A percentile compares a stretch with the other conserved stretches of the same genome.
phyloP scores from a whole-genome alignment of 2,113 vertebrate genomes.

The Antechinus flavipes region DNA sequence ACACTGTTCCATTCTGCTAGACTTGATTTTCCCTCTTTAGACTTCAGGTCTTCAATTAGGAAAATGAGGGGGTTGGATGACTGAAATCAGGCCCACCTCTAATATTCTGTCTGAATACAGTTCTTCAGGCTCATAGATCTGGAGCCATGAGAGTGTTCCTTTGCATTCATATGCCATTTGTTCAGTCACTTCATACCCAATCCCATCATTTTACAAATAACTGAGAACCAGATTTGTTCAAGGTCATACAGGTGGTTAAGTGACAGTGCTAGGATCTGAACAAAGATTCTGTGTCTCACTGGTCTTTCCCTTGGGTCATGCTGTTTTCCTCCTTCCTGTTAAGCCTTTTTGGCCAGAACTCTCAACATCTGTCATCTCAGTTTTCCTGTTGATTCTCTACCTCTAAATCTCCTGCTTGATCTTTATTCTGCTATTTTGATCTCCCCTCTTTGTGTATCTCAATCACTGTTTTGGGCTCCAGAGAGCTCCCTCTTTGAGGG shows the following conservation, averaged over 20 bases:
- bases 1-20: background rate
- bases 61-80: background rate
- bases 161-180: background rate
- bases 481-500: background rate
- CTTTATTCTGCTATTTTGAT: background rate
- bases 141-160: no score
- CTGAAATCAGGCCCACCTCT: background rate
- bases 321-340: background rate
- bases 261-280: background rate
- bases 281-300: background rate
- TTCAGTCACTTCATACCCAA: background rate
- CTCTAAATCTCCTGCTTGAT: background rate
- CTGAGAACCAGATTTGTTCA: background rate
- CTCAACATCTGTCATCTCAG: background rate
- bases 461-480: background rate
- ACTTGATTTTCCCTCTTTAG: background rate
- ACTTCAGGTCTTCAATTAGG: background rate
- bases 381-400: background rate
- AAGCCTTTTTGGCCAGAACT: background rate
- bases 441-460: background rate
- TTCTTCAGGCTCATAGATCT: background rate
- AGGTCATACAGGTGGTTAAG: background rate
- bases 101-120: background rate
- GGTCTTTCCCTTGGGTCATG: background rate
- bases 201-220: background rate